Evolutionary conservation across 1,140 invertebrate species (phyloP).

Genomic region (Asobara japonica): DNA sequence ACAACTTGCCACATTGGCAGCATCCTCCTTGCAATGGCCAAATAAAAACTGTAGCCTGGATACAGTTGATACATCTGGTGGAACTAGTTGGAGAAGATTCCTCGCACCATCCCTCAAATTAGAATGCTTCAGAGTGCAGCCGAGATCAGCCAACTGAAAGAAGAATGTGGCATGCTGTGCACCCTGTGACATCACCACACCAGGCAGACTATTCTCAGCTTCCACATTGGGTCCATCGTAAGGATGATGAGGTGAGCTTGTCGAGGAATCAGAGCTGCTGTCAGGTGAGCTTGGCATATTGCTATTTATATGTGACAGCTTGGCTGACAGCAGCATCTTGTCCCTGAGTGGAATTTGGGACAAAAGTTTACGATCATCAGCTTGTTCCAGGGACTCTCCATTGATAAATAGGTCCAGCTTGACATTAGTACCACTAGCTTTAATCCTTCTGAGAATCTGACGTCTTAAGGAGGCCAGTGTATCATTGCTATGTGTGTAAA

Average conservation of each 20-base stretch:
- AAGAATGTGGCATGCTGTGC: constrained; percentile 87
- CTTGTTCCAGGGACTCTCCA: constrained; percentile 86
- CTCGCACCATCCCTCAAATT: constrained; percentile 87
- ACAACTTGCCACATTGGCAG: constrained; percentile 47
- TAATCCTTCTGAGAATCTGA: constrained; percentile 79
- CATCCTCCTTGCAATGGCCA: constrained; percentile 55
- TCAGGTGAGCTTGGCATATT: constrained; percentile 88
- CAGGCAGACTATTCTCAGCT: constrained; percentile 89
- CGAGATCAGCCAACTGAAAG: constrained; percentile 90
- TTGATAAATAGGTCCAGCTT: constrained; percentile 93
- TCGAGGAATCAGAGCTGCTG: constrained; percentile 87
- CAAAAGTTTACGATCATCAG: constrained; percentile 89
- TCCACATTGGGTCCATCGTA: constrained; percentile 81
- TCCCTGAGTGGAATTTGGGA: constrained; percentile 88
- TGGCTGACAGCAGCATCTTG: constrained; percentile 90
- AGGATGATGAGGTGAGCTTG: constrained; percentile 86
- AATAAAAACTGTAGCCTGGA: constrained; percentile 73
- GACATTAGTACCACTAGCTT: constrained; percentile 73
- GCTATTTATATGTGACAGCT: constrained; percentile 81
- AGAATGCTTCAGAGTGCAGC: constrained; percentile 81
- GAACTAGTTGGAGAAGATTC: constrained; percentile 87
- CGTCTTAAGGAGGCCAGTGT: constrained; percentile 84
- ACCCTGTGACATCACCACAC: constrained; percentile 87
- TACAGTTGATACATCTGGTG: constrained; percentile 83
- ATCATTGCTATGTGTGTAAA: constrained; percentile 94